A percentile compares a stretch with the other conserved stretches of the same genome.
These are phyloP conservation scores for Portevinia maculata DNA, from an alignment of 2,888 invertebrate species.

Conservation along the genomic window DNA sequence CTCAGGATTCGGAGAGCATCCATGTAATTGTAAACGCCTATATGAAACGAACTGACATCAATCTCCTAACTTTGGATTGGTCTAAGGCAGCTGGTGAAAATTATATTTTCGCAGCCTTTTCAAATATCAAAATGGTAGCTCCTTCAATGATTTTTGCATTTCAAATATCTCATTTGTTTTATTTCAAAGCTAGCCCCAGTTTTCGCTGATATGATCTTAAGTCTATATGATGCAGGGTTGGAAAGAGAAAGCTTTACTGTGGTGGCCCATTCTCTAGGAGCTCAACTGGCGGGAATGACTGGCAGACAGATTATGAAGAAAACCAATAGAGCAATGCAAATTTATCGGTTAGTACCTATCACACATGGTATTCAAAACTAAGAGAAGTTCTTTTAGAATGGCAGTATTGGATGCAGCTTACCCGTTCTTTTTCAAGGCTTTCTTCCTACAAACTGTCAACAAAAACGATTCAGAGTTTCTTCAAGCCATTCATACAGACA, in stretches of 20 bases:
- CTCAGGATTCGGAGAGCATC: slow-evolving; percentile 84
- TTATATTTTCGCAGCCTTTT: slow-evolving; percentile 38
- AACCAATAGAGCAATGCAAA: slow-evolving; percentile 20
- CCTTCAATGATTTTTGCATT: too few relatives aligned
- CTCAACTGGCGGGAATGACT: slow-evolving; percentile 52
- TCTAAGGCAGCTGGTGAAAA: slow-evolving; percentile 49
- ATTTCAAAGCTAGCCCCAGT: slow-evolving; percentile 37
- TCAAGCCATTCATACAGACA: slow-evolving; percentile 59
- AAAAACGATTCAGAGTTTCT: slow-evolving; percentile 50
- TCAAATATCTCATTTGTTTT: background rate
- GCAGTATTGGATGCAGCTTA: slow-evolving; percentile 54
- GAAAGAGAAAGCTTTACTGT: slow-evolving; percentile 29
- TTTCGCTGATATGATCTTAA: slow-evolving; percentile 22
- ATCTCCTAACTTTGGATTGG: slow-evolving; percentile 75
- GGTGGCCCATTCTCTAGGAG: slow-evolving; percentile 59
- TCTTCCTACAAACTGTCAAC: slow-evolving; percentile 27
- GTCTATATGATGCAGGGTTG: slow-evolving; percentile 34
- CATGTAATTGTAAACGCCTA: slow-evolving; percentile 78
- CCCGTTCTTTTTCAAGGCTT: slow-evolving; percentile 36
- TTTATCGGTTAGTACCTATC: slow-evolving; percentile 26
- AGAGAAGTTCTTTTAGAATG: slow-evolving; percentile 29
- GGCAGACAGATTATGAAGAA: slow-evolving; percentile 39
- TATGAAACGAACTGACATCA: slow-evolving; percentile 65
- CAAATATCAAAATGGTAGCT: slow-evolving; percentile 36
- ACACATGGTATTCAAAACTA: background rate